These are phyloP conservation scores for Microctonus aethiopoides DNA, from an alignment of 2,888 invertebrate genomes.

Conservation along the genomic window DNA sequence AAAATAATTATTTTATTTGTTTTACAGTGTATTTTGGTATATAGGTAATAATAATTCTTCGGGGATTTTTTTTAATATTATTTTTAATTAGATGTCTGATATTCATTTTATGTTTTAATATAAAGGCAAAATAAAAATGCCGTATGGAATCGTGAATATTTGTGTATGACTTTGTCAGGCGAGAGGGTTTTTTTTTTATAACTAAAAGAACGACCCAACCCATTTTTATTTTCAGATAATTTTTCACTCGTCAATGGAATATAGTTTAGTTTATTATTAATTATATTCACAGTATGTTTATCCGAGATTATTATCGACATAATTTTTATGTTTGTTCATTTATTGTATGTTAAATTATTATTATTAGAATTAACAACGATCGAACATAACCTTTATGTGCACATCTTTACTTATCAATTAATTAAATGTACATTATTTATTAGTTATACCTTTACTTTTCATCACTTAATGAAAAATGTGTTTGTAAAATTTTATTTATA, in stretches of 20 bases:
- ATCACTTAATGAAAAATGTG: not conserved
- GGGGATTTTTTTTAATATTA: too few species aligned
- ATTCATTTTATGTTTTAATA: too few species aligned
- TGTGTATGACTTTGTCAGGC: too few species aligned
- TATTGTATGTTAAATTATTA: not conserved
- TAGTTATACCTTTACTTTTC: constrained; percentile 21
- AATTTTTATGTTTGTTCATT: not conserved
- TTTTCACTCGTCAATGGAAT: not conserved
- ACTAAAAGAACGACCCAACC: not conserved
- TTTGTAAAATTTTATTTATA: not conserved
- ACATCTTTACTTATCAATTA: not conserved
- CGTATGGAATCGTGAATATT: not conserved
- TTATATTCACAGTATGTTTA: not conserved
- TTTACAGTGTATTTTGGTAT: too few species aligned
- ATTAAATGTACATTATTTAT: constrained; percentile 11
- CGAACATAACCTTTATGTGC: not conserved
- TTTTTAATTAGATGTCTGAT: too few species aligned
- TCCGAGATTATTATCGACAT: not conserved
- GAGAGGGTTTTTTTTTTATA: not conserved
- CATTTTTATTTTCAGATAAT: not conserved
- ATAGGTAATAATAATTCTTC: too few species aligned
- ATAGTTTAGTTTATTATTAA: not conserved
- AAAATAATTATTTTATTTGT: too few species aligned
- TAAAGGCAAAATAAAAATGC: not conserved
- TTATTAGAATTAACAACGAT: not conserved